phyloP scores from a whole-genome alignment of 1,140 invertebrate species.

The Conopomorpha cramerella region DNA sequence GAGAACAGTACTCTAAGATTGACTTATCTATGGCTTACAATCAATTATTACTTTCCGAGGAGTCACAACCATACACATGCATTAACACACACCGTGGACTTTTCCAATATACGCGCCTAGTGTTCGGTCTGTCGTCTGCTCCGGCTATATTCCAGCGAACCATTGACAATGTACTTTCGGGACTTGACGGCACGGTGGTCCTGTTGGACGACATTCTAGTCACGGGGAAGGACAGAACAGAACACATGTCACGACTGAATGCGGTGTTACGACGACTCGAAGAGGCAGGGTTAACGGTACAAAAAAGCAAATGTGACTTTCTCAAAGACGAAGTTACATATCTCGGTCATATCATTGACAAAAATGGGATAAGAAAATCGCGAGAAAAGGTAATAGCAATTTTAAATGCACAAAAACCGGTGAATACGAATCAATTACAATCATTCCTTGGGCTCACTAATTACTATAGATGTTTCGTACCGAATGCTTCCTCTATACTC shows the following conservation, averaged over 20 bases:
- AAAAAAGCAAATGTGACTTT: constrained; percentile 16
- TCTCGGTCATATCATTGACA: constrained; percentile 21
- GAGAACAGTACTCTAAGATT: constrained; percentile 21
- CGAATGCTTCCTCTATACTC: constrained; percentile 18
- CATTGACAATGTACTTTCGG: not conserved
- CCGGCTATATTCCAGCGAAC: not conserved
- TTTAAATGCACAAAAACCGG: constrained; percentile 18
- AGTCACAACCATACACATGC: not conserved
- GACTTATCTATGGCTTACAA: constrained; percentile 44
- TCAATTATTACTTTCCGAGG: constrained; percentile 31
- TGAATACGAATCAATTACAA: constrained; percentile 21
- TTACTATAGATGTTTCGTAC: constrained; percentile 46
- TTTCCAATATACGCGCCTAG: not conserved
- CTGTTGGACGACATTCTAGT: not conserved
- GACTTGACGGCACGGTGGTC: not conserved
- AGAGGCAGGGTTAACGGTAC: not conserved
- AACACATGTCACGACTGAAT: not conserved
- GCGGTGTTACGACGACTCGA: not conserved
- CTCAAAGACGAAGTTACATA: constrained; percentile 17
- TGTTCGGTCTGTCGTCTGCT: not conserved
- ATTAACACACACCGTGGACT: constrained; percentile 3
- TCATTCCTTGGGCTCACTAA: constrained; percentile 39
- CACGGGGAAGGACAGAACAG: not conserved
- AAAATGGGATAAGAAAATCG: constrained; percentile 19
- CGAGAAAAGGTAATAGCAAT: constrained; percentile 31